These are phyloP conservation scores for Anisognathus igniventris DNA, from an alignment of 2,797 vertebrate genomes.

Conservation along the genomic window DNA sequence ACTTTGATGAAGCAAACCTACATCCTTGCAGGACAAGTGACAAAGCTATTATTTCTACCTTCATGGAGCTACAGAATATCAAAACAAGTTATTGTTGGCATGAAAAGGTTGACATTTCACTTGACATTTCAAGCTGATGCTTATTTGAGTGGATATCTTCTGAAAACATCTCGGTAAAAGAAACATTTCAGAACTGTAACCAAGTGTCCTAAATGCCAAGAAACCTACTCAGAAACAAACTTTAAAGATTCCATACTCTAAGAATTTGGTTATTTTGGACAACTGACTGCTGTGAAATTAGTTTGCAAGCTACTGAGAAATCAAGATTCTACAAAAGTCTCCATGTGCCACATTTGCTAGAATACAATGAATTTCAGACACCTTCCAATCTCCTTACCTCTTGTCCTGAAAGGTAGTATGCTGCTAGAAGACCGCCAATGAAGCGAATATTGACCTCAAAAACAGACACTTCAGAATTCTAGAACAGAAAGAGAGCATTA, in stretches of 20 bases:
- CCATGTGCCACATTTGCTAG: neutral
- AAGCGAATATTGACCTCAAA: slow-evolving; percentile 99
- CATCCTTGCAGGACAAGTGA: neutral
- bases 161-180: neutral
- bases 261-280: neutral
- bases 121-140: slow-evolving; percentile 1
- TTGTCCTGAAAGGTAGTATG: slow-evolving; percentile 96
- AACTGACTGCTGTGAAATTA: neutral
- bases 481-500: slow-evolving; percentile 24
- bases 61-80: neutral
- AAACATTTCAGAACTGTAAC: neutral
- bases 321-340: neutral
- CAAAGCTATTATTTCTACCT: neutral
- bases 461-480: slow-evolving; percentile 97
- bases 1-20: neutral
- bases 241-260: neutral
- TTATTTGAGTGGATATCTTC: neutral
- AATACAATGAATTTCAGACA: neutral
- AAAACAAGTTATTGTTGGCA: neutral
- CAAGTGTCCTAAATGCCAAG: neutral
- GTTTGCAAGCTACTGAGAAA: neutral
- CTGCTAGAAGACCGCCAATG: slow-evolving; percentile 93
- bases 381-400: slow-evolving; percentile 79
- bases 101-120: neutral
- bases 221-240: neutral